Evolutionary conservation across 2,797 vertebrate genomes (phyloP).

Genomic region (Argya squamiceps): DNA sequence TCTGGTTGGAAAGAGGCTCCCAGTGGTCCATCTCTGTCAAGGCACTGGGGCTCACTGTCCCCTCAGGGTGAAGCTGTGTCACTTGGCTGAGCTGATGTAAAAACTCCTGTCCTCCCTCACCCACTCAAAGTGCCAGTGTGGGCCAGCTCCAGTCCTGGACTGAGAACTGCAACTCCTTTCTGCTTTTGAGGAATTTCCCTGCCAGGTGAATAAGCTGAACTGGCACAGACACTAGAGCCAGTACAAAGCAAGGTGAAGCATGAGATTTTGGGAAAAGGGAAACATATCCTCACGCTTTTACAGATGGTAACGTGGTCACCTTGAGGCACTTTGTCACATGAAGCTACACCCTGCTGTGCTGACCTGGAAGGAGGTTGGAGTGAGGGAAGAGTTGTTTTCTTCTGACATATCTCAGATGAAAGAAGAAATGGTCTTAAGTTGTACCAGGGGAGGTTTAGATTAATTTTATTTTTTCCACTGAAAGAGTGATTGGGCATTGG

Average conservation of each 20-base stretch:
- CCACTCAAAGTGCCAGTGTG: fast-evolving
- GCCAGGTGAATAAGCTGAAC: background rate
- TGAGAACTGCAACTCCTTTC: background rate
- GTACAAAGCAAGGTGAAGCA: background rate
- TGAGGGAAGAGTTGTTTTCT: background rate
- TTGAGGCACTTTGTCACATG: background rate
- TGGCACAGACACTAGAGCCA: background rate
- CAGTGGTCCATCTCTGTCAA: background rate
- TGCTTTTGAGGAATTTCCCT: background rate
- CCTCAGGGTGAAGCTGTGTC: background rate
- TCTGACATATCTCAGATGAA: background rate
- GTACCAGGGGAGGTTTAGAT: background rate
- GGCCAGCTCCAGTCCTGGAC: background rate
- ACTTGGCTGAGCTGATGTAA: background rate
- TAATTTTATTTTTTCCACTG: background rate
- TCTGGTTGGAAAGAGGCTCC: background rate
- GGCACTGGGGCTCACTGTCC: background rate
- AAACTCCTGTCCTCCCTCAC: background rate
- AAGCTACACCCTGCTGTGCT: background rate
- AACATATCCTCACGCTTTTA: background rate
- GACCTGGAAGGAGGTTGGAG: background rate
- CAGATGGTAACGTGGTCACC: background rate
- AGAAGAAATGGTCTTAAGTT: background rate
- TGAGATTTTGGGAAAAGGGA: background rate
- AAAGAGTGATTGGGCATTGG: fast-evolving